A percentile compares a stretch with the other conserved stretches of the same genome.
phyloP scores from a whole-genome alignment of 2,888 invertebrate genomes.

The Labia minor region DNA sequence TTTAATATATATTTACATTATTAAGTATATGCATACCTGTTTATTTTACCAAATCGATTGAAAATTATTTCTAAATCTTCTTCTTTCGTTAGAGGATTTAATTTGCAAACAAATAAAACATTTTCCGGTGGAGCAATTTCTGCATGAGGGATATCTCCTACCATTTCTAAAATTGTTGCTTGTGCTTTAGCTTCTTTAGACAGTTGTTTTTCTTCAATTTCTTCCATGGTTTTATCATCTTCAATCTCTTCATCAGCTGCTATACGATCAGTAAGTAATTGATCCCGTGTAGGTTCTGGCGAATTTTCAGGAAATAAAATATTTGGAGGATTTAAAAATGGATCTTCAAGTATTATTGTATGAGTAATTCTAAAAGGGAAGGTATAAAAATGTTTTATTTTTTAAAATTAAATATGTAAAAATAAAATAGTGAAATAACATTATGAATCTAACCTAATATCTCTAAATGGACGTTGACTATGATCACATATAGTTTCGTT shows the following conservation, averaged over 20 bases:
- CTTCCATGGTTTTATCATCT: constrained; percentile 69
- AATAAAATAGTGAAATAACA: too few relatives aligned
- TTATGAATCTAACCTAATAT: constrained; percentile 49
- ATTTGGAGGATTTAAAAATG: constrained; percentile 77
- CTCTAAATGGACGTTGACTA: constrained; percentile 81
- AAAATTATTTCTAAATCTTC: constrained; percentile 97
- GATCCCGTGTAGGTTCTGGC: constrained; percentile 76
- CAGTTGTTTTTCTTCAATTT: constrained; percentile 77
- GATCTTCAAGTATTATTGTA: constrained; percentile 91
- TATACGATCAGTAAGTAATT: constrained; percentile 72
- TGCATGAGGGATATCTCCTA: constrained; percentile 93
- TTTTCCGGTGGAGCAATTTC: constrained; percentile 98
- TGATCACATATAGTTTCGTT: constrained; percentile 92
- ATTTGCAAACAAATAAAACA: constrained; percentile 96
- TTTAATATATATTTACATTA: neutral
- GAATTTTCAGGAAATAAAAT: constrained; percentile 71
- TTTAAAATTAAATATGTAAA: too few relatives aligned
- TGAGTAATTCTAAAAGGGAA: constrained; percentile 68
- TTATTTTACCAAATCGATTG: constrained; percentile 87
- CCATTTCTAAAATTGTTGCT: constrained; percentile 95
- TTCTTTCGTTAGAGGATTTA: constrained; percentile 95
- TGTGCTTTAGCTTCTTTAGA: constrained; percentile 91
- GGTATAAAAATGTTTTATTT: neutral
- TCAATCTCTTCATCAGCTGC: constrained; percentile 90
- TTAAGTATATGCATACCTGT: constrained; percentile 38